These are phyloP conservation scores for Muscicapa striata DNA, from an alignment of 2,797 vertebrate genomes.

Conservation along the genomic window DNA sequence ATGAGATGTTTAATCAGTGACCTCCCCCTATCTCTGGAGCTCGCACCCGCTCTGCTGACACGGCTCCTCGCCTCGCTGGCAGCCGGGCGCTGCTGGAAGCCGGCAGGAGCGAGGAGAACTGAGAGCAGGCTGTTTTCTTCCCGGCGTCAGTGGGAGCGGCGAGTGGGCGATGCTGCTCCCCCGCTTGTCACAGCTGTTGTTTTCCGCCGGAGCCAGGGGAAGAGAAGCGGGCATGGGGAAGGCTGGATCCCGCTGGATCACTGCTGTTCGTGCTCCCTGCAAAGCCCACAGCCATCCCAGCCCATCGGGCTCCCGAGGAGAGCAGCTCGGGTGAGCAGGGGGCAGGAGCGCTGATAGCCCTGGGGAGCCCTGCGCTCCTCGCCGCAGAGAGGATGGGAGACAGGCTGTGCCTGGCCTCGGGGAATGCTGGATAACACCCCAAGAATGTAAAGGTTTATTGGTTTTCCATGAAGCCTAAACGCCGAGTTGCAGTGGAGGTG, in stretches of 20 bases:
- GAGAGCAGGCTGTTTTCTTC: constrained; percentile 32
- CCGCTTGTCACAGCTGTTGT: constrained; percentile 14
- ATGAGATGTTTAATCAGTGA: neutral
- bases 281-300: neutral
- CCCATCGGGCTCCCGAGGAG: neutral
- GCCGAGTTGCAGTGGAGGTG: neutral
- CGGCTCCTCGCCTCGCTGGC: neutral
- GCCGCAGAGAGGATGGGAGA: neutral
- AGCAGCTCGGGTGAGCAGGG: neutral
- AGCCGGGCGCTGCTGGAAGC: neutral
- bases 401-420: neutral
- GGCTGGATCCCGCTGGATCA: neutral
- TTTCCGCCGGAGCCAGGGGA: neutral
- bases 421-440: neutral
- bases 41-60: neutral
- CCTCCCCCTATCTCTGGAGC: neutral
- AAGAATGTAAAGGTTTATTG: neutral
- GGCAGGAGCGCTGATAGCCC: neutral
- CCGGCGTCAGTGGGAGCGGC: neutral
- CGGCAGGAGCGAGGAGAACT: neutral
- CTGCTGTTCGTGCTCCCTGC: neutral
- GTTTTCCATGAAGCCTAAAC: neutral
- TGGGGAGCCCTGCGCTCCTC: neutral
- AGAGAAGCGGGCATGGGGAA: neutral
- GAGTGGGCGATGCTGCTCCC: constrained; percentile 1